Evolutionary conservation across 2,113 vertebrate species (phyloP).

Genomic region (Tragelaphus strepsiceros): DNA sequence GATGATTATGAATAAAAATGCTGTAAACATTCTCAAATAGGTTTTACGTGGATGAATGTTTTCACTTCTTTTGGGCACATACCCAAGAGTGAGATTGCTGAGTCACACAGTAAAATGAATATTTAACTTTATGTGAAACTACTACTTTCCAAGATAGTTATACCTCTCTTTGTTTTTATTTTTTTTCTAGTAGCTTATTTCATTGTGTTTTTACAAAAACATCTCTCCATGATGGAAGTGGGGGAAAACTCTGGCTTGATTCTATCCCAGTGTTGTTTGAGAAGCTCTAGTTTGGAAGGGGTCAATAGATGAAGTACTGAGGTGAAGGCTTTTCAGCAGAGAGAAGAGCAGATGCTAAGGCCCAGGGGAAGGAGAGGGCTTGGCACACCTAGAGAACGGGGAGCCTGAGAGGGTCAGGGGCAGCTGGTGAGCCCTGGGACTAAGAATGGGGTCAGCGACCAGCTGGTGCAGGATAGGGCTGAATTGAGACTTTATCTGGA

Average conservation of each 20-base stretch:
- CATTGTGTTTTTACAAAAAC: conserved; percentile 5
- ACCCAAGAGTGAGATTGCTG: neutral
- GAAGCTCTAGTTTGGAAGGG: neutral
- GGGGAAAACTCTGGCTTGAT: neutral
- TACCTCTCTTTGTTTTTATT: neutral
- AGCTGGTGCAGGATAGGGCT: neutral
- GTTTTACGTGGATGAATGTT: neutral
- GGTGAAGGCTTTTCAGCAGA: neutral
- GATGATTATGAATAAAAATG: neutral
- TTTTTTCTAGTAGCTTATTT: neutral
- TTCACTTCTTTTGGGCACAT: neutral
- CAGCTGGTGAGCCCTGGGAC: neutral
- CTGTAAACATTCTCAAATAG: neutral
- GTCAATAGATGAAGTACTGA: neutral
- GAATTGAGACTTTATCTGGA: neutral
- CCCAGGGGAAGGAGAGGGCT: neutral
- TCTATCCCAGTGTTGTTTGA: neutral
- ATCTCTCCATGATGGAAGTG: neutral
- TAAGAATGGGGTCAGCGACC: neutral
- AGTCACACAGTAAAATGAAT: neutral
- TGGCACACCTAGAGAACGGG: neutral
- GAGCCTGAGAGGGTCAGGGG: too few relatives aligned
- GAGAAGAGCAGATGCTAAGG: neutral
- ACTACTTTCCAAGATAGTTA: neutral
- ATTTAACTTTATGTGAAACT: neutral